A percentile compares a stretch with the other conserved stretches of the same genome.
Evolutionary conservation across 92 coral and sea anemone species (phyloP).

Genomic region (Plumapathes pennacea): DNA sequence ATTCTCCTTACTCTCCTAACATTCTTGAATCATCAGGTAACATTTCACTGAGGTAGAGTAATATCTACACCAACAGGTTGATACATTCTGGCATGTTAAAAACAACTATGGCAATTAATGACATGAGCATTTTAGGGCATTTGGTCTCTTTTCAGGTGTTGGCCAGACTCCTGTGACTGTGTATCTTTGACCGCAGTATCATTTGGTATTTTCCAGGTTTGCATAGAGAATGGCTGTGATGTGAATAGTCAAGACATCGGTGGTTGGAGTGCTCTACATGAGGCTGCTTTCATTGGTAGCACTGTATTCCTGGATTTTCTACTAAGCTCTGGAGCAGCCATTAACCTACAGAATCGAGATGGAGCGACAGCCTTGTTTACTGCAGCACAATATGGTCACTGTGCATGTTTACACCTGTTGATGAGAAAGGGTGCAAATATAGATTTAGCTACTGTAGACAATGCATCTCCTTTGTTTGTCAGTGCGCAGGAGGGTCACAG

Average conservation of each 20-base stretch:
- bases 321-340: conserved; percentile 32
- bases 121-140: no score
- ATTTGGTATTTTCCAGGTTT: conserved; percentile 34
- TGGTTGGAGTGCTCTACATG: conserved; percentile 82
- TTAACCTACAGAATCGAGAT: conserved; percentile 66
- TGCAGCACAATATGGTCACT: conserved; percentile 70
- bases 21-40: no score
- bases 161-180: not conserved
- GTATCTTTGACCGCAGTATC: not conserved
- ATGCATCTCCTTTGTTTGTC: conserved; percentile 69
- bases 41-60: no score
- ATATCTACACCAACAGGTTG: no score
- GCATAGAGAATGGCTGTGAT: conserved; percentile 25
- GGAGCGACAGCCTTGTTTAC: conserved; percentile 72
- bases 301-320: conserved; percentile 25
- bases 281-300: conserved; percentile 70
- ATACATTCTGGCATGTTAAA: no score
- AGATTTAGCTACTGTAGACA: conserved; percentile 47
- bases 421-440: conserved; percentile 43
- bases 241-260: conserved; percentile 69
- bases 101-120: no score
- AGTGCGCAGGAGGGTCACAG: conserved; percentile 76
- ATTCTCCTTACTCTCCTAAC: no score
- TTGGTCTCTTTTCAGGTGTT: no score
- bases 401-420: conserved; percentile 45